phyloP scores from a whole-genome alignment of 2,888 invertebrate species.

The Sthenelais limicola region DNA sequence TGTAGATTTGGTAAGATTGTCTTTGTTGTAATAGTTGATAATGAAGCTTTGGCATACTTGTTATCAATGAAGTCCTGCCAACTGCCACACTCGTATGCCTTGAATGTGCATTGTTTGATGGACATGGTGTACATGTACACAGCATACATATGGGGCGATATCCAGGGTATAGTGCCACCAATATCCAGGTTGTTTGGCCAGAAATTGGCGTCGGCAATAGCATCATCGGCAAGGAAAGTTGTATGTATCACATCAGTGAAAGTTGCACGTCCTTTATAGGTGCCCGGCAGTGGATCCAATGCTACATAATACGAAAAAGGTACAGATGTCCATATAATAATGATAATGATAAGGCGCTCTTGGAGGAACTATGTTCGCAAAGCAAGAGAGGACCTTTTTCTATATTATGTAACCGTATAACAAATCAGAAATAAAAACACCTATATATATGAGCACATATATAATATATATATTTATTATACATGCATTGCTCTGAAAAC shows the following conservation, averaged over 20 bases:
- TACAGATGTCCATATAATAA: neutral
- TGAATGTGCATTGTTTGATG: neutral
- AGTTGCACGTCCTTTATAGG: neutral
- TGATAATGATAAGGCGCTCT: too few species aligned
- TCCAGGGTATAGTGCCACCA: slow-evolving; percentile 26
- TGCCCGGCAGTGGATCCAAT: slow-evolving; percentile 23
- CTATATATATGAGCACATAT: too few species aligned
- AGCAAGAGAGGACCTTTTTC: too few species aligned
- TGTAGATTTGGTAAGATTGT: neutral
- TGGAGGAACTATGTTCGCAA: too few species aligned
- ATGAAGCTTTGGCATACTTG: too few species aligned
- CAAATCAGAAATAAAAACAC: too few species aligned
- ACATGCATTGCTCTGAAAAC: too few species aligned
- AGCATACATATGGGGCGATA: slow-evolving; percentile 12
- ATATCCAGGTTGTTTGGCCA: slow-evolving; percentile 22
- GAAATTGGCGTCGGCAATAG: slow-evolving; percentile 7
- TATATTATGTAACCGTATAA: too few species aligned
- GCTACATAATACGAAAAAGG: neutral
- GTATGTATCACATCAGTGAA: slow-evolving; percentile 20
- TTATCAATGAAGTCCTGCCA: neutral
- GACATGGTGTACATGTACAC: slow-evolving; percentile 16
- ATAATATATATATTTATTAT: too few species aligned
- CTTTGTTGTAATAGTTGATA: neutral
- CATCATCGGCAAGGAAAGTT: neutral
- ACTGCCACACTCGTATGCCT: neutral